Percentiles rank a stretch among this genome's conserved stretches.
Evolutionary conservation across 2,797 vertebrate species (phyloP).

Genomic region (Cirrhinus mrigala): DNA sequence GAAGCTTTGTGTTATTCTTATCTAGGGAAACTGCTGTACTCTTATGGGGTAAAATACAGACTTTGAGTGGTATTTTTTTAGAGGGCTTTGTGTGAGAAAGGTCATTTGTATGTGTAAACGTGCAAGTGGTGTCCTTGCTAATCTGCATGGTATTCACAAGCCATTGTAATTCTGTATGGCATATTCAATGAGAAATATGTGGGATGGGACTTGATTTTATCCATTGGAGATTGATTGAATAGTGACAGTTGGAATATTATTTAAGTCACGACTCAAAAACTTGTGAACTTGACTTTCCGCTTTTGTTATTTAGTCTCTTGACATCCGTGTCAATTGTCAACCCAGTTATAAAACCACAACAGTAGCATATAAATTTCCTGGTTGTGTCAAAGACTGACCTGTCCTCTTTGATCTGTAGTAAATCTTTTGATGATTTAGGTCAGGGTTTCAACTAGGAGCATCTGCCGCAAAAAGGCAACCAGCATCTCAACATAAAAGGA

Average conservation of each 20-base stretch:
- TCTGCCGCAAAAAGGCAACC: slow-evolving; percentile 21
- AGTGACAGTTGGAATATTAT: neutral
- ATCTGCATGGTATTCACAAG: neutral
- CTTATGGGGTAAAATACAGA: neutral
- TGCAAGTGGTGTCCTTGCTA: neutral
- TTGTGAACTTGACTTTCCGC: neutral
- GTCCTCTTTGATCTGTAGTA: slow-evolving; percentile 22
- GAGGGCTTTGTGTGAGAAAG: neutral
- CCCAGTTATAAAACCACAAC: neutral
- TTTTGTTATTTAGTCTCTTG: slow-evolving; percentile 1
- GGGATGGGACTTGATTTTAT: neutral
- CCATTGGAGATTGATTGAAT: neutral
- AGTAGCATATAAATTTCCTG: slow-evolving; percentile 9
- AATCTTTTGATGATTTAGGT: slow-evolving; percentile 37
- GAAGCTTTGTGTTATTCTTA: slow-evolving; percentile 18
- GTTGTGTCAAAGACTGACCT: slow-evolving; percentile 1
- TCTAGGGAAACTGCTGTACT: neutral
- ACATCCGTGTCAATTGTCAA: neutral
- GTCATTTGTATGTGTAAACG: neutral
- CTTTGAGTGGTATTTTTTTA: neutral
- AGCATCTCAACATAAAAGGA: neutral
- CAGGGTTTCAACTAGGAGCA: slow-evolving; percentile 25
- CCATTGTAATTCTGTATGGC: neutral
- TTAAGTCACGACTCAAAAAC: neutral
- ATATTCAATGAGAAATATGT: neutral